Evolutionary conservation across 2,888 invertebrate genomes (phyloP).

Genomic region (Yponomeuta plumbellus): DNA sequence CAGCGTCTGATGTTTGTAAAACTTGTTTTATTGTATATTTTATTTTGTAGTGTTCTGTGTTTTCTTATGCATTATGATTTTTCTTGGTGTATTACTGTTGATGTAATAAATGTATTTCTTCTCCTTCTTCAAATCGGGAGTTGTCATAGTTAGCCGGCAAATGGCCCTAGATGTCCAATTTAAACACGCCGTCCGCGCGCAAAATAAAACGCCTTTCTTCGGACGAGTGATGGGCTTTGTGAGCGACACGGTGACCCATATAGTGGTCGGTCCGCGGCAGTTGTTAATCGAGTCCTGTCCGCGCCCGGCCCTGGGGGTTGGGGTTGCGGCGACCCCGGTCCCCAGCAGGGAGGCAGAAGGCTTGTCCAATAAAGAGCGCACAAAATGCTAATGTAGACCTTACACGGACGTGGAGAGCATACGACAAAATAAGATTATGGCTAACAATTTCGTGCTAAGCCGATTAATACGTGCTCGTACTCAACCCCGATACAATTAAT

Average conservation of each 20-base stretch:
- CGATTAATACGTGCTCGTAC: too few species aligned
- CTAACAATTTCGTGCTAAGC: not conserved
- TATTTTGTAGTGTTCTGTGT: too few species aligned
- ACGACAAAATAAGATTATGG: not conserved
- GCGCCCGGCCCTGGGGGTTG: not conserved
- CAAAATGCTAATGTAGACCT: not conserved
- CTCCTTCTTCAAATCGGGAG: too few species aligned
- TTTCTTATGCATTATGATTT: too few species aligned
- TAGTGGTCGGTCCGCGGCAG: slow-evolving; percentile 3
- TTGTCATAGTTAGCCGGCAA: not conserved
- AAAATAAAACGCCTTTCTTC: not conserved
- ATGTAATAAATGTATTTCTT: too few species aligned
- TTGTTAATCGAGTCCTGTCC: slow-evolving; percentile 8
- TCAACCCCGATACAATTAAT: too few species aligned
- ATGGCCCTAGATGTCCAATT: slow-evolving; percentile 7
- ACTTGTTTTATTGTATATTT: too few species aligned
- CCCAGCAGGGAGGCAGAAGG: not conserved
- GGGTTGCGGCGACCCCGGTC: not conserved
- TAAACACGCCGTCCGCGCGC: not conserved
- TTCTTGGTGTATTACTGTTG: too few species aligned
- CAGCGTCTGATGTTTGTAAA: too few species aligned
- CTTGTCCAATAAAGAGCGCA: not conserved
- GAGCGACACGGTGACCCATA: slow-evolving; percentile 1
- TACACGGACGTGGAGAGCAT: not conserved
- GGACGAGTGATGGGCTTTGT: not conserved